These are phyloP conservation scores for Xenentodon cancila DNA, from an alignment of 2,797 vertebrate genomes.

Conservation along the genomic window DNA sequence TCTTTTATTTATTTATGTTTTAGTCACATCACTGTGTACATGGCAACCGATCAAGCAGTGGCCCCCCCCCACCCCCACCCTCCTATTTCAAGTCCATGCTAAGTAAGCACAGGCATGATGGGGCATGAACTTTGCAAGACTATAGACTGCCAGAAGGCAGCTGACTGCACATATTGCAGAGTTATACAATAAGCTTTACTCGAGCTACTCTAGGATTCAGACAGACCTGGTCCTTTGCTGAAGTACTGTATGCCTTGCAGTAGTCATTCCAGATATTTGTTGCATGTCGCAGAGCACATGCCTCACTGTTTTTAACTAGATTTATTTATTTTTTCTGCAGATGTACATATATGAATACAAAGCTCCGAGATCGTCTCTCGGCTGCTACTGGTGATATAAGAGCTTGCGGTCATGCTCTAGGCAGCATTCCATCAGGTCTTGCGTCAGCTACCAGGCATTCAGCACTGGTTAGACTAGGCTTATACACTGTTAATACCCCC, in stretches of 20 bases:
- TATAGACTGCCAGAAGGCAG: conserved; percentile 63
- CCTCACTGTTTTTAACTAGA: conserved; percentile 6
- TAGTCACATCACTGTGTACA: conserved; percentile 69
- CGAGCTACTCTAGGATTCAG: conserved; percentile 31
- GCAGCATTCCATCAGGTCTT: conserved; percentile 80
- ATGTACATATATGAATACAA: background rate
- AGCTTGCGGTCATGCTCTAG: conserved; percentile 65
- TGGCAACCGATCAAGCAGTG: conserved; percentile 59
- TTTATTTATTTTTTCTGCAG: background rate
- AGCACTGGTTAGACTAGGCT: conserved; percentile 72
- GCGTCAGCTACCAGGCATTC: conserved; percentile 80
- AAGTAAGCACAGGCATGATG: conserved; percentile 77
- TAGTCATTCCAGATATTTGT: conserved; percentile 1
- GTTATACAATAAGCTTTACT: conserved; percentile 65
- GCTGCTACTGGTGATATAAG: conserved; percentile 58
- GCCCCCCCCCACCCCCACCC: conserved; percentile 37
- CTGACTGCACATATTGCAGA: conserved; percentile 67
- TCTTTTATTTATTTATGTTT: conserved; percentile 64
- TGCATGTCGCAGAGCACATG: conserved; percentile 4
- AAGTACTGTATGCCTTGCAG: conserved; percentile 4
- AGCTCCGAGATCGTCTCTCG: conserved; percentile 50
- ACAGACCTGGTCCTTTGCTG: background rate
- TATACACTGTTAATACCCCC: conserved; percentile 78
- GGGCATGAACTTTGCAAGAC: conserved; percentile 73
- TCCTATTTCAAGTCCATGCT: conserved; percentile 73